Evolutionary conservation across 2,113 vertebrate species (phyloP).

Genomic region (Phylloscopus trochiloides): DNA sequence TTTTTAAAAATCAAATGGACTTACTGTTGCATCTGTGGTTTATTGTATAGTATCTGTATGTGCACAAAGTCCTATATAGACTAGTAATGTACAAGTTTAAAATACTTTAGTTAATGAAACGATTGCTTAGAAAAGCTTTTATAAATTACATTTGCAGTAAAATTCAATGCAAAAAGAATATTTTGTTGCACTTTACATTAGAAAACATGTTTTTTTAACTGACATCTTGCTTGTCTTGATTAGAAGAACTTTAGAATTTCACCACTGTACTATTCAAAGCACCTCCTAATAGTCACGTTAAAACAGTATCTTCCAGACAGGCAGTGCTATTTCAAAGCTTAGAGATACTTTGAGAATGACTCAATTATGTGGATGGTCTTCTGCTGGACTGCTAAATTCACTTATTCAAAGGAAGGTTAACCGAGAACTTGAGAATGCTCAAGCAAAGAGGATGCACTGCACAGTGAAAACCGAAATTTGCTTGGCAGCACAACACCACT

Average conservation of each 20-base stretch:
- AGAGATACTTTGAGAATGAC: not conserved
- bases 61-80: not conserved
- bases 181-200: not conserved
- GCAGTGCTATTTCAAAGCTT: not conserved
- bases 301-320: not conserved
- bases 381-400: not conserved
- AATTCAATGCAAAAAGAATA: not conserved
- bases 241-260: not conserved
- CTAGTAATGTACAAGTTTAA: not conserved
- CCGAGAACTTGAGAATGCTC: not conserved
- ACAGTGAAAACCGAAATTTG: not conserved
- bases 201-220: not conserved
- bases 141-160: not conserved
- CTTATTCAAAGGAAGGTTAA: not conserved
- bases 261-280: not conserved
- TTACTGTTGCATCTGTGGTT: not conserved
- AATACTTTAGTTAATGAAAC: not conserved
- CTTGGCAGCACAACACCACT: not conserved
- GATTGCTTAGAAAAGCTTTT: not conserved
- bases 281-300: not conserved
- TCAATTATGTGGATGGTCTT: not conserved
- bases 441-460: not conserved
- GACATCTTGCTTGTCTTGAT: not conserved
- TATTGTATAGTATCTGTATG: not conserved
- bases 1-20: not conserved